phyloP scores from a whole-genome alignment of 1,140 invertebrate species.

The Drosophila simulans region DNA sequence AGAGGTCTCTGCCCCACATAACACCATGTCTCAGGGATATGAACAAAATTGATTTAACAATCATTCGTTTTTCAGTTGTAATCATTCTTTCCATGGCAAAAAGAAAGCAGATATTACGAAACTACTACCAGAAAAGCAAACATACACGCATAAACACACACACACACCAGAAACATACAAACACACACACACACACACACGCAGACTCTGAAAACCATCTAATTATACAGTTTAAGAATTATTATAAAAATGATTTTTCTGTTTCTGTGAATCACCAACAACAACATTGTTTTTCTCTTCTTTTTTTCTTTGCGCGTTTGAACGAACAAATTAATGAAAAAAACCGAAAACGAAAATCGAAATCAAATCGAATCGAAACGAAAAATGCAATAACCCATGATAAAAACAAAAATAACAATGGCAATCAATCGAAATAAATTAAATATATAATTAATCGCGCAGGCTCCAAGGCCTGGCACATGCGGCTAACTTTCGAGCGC shows the following conservation, averaged over 20 bases:
- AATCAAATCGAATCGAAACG: constrained; percentile 2
- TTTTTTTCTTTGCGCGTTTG: constrained; percentile 83
- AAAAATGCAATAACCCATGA: constrained; percentile 30
- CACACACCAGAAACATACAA: constrained; percentile 33
- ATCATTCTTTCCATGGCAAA: constrained; percentile 45
- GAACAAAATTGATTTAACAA: constrained; percentile 27
- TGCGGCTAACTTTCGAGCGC: constrained; percentile 95
- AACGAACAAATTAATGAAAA: constrained; percentile 60
- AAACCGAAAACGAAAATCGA: constrained; percentile 15
- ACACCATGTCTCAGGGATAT: constrained; percentile 28
- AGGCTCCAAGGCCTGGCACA: constrained; percentile 96
- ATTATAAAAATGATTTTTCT: constrained; percentile 83
- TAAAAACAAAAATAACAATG: constrained; percentile 31
- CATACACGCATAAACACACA: constrained; percentile 25
- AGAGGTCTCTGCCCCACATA: constrained; percentile 11
- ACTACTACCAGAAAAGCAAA: constrained; percentile 33
- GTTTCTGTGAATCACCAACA: constrained; percentile 84
- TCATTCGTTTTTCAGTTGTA: constrained; percentile 28
- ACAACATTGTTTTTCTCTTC: constrained; percentile 84
- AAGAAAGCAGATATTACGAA: constrained; percentile 28
- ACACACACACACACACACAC: constrained; percentile 24
- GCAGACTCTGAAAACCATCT: constrained; percentile 52
- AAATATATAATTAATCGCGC: constrained; percentile 32
- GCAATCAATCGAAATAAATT: constrained; percentile 24
- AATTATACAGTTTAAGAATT: constrained; percentile 82